phyloP scores from a whole-genome alignment of 1,140 invertebrate genomes.

The Laupala kohalensis region DNA sequence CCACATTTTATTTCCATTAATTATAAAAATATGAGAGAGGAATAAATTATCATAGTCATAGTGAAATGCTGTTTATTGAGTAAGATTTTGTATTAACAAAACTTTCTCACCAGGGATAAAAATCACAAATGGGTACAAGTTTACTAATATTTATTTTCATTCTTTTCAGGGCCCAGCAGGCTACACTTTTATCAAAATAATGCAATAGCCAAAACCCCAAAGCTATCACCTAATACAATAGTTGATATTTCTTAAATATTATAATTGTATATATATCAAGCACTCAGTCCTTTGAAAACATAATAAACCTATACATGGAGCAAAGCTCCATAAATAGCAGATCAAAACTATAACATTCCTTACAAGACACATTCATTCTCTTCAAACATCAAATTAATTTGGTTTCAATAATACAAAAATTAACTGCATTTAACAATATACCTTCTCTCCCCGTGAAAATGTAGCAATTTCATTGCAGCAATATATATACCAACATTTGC shows the following conservation, averaged over 20 bases:
- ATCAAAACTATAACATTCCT: background rate
- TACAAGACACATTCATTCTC: background rate
- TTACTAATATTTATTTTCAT: background rate
- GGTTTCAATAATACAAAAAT: background rate
- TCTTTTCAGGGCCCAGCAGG: background rate
- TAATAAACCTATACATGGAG: background rate
- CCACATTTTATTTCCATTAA: too few species aligned
- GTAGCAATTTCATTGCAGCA: background rate
- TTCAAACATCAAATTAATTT: background rate
- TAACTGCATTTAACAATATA: background rate
- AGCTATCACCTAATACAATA: background rate
- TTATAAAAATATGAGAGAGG: too few species aligned
- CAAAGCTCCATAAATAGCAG: background rate
- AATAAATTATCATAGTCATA: too few species aligned
- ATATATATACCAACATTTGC: background rate
- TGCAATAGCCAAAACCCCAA: background rate
- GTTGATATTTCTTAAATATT: background rate
- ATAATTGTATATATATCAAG: background rate
- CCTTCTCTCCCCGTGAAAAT: background rate
- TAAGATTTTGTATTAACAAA: background rate
- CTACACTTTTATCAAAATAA: background rate
- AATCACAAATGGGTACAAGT: background rate
- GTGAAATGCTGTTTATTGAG: background rate
- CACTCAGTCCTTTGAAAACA: background rate
- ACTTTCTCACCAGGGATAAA: background rate